Evolutionary conservation across 2,113 vertebrate genomes (phyloP).

Genomic region (Crotalus helleri): DNA sequence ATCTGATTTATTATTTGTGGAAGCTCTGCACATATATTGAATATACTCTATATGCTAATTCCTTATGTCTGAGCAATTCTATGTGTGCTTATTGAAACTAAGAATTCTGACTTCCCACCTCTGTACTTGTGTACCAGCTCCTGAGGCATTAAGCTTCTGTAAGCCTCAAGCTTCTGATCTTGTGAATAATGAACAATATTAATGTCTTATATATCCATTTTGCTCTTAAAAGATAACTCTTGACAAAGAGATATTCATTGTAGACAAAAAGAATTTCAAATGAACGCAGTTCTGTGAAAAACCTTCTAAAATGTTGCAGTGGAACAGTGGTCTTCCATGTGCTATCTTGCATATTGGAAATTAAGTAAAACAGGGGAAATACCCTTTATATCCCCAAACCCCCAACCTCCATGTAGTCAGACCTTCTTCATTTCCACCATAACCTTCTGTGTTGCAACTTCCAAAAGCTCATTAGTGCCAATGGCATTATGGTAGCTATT

Average conservation of each 20-base stretch:
- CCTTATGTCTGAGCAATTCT: constrained; percentile 6
- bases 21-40: constrained; percentile 8
- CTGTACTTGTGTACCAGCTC: not conserved
- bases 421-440: not conserved
- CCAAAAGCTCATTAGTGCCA: not conserved
- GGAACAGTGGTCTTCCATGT: not conserved
- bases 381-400: not conserved
- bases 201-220: not conserved
- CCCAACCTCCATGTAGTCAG: not conserved
- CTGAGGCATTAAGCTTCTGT: not conserved
- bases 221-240: not conserved
- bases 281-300: not conserved
- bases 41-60: constrained; percentile 27
- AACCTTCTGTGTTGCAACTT: not conserved
- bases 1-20: constrained; percentile 26
- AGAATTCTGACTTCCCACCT: constrained; percentile 10
- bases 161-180: constrained; percentile 5
- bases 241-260: not conserved
- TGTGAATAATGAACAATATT: constrained; percentile 13
- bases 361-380: not conserved
- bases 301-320: not conserved
- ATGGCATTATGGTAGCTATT: not conserved
- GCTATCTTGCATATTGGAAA: not conserved
- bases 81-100: constrained; percentile 6
- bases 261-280: not conserved